These are phyloP conservation scores for Crotalus helleri DNA, from an alignment of 2,113 vertebrate genomes.

Conservation along the genomic window DNA sequence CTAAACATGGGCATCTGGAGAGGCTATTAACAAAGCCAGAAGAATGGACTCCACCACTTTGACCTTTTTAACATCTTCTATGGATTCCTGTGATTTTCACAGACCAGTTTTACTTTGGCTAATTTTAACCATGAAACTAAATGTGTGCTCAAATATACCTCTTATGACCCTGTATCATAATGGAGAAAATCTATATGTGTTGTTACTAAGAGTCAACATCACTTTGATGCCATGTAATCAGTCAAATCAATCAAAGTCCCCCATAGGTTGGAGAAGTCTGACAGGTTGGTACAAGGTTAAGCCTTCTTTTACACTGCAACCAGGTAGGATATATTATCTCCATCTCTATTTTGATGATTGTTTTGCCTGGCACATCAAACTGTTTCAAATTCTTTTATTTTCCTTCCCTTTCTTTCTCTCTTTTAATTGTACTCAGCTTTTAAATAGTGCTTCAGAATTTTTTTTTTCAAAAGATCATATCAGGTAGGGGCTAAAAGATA, in stretches of 20 bases:
- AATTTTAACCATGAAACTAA: not conserved
- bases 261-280: not conserved
- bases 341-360: not conserved
- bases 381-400: not conserved
- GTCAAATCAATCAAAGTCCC: not conserved
- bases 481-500: not conserved
- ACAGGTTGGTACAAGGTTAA: not conserved
- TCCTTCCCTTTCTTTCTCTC: not conserved
- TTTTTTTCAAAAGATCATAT: not conserved
- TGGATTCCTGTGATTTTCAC: not conserved
- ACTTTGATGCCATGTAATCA: not conserved
- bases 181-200: not conserved
- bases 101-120: not conserved
- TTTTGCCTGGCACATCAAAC: not conserved
- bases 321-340: not conserved
- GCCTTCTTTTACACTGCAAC: not conserved
- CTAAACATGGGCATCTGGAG: not conserved
- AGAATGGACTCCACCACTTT: not conserved
- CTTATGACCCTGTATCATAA: not conserved
- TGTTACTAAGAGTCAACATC: not conserved
- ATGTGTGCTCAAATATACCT: not conserved
- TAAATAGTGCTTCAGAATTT: not conserved
- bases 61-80: not conserved
- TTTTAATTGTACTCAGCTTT: not conserved
- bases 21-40: not conserved